Conservation (phyloP, 2,888 invertebrate species). For the Oxycera nigricornis region DNA sequence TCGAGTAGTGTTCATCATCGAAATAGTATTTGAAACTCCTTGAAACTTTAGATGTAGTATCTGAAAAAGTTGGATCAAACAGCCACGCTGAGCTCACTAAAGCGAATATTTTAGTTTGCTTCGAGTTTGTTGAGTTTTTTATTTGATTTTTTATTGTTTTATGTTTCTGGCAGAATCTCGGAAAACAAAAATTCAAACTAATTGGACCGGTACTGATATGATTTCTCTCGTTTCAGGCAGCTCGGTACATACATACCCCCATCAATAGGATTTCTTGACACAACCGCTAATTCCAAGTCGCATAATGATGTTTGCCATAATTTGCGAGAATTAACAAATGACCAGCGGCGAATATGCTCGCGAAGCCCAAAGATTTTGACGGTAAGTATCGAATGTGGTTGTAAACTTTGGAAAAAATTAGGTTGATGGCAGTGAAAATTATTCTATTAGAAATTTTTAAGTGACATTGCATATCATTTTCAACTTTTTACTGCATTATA, state of each 20-base stretch:
- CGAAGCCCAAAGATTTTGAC: slow-evolving; percentile 47
- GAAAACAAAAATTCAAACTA: not conserved
- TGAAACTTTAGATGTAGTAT: not conserved
- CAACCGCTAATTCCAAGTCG: slow-evolving; percentile 40
- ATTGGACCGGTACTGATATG: slow-evolving; percentile 34
- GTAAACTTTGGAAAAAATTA: too few relatives aligned
- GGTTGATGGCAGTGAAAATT: not conserved
- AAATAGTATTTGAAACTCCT: not conserved
- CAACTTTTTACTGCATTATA: too few relatives aligned
- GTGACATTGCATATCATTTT: too few relatives aligned
- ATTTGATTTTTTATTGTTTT: not conserved
- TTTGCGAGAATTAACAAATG: slow-evolving; percentile 46
- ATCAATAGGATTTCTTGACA: slow-evolving; percentile 47
- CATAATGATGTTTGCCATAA: slow-evolving; percentile 48
- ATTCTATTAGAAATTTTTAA: too few relatives aligned
- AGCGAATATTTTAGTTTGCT: not conserved
- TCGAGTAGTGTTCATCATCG: too few relatives aligned
- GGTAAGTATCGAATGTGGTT: slow-evolving; percentile 36
- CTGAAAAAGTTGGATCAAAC: not conserved
- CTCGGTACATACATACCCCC: slow-evolving; percentile 47
- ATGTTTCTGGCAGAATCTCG: too few relatives aligned
- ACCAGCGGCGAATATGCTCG: slow-evolving; percentile 47
- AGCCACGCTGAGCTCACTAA: not conserved
- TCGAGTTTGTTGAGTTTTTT: not conserved
- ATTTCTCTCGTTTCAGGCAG: slow-evolving; percentile 46